A percentile compares a stretch with the other conserved stretches of the same genome.
Evolutionary conservation across 2,888 invertebrate genomes (phyloP).

Genomic region (Scaptodrosophila latifasciaeformis): DNA sequence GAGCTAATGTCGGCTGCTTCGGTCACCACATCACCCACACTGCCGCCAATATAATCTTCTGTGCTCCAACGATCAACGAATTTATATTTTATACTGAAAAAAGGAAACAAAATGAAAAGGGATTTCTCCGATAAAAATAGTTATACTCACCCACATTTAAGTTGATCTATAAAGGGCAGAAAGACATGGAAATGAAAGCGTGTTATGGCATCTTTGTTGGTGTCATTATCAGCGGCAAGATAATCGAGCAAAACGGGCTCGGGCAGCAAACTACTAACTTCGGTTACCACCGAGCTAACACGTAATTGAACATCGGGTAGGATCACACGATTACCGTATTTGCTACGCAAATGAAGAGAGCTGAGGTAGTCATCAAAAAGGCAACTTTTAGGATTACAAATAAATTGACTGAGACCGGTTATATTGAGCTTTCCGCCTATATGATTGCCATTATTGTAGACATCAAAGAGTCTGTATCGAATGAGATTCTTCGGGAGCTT

Average conservation of each 20-base stretch:
- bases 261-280: slow-evolving; percentile 43
- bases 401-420: slow-evolving; percentile 54
- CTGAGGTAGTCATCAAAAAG: slow-evolving; percentile 42
- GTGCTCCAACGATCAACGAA: slow-evolving; percentile 61
- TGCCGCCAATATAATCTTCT: slow-evolving; percentile 55
- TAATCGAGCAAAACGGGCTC: slow-evolving; percentile 36
- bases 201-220: slow-evolving; percentile 55
- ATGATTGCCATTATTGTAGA: slow-evolving; percentile 71
- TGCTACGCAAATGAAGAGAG: slow-evolving; percentile 47
- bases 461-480: slow-evolving; percentile 60
- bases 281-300: slow-evolving; percentile 64
- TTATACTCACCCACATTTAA: slow-evolving; percentile 59
- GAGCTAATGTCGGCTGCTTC: slow-evolving; percentile 57
- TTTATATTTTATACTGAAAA: slow-evolving; percentile 46
- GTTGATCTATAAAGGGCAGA: slow-evolving; percentile 52
- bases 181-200: slow-evolving; percentile 61
- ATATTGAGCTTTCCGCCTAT: slow-evolving; percentile 72
- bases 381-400: slow-evolving; percentile 46
- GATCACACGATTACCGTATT: slow-evolving; percentile 59
- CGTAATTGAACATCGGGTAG: slow-evolving; percentile 65
- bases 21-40: slow-evolving; percentile 57
- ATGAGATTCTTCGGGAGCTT: not conserved
- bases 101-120: not conserved
- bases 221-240: slow-evolving; percentile 49
- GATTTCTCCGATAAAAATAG: too few relatives aligned